Evolutionary conservation across 2,888 invertebrate genomes (phyloP).

Genomic region (Muscina levida): DNA sequence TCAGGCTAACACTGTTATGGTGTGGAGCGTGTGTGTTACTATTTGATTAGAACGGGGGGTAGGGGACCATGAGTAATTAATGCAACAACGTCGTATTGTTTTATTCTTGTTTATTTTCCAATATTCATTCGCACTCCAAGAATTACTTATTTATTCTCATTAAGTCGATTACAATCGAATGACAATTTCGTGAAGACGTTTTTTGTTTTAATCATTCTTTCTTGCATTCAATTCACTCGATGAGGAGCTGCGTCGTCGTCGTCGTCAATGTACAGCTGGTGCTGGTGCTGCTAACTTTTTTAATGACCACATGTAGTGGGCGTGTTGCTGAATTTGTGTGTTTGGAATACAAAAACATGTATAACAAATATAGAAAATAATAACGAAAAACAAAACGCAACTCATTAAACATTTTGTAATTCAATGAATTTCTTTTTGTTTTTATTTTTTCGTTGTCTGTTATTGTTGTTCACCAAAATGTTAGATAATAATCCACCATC

Average conservation of each 20-base stretch:
- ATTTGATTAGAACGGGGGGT: too few relatives aligned
- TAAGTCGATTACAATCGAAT: not conserved
- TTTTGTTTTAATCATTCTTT: slow-evolving; percentile 2
- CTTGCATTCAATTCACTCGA: too few relatives aligned
- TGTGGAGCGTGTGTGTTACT: too few relatives aligned
- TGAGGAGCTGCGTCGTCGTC: too few relatives aligned
- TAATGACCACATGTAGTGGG: slow-evolving; percentile 37
- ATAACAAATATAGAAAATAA: not conserved
- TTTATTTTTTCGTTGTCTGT: too few relatives aligned
- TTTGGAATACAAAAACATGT: slow-evolving; percentile 41
- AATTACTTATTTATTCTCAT: not conserved
- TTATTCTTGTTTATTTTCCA: too few relatives aligned
- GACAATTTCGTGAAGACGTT: not conserved
- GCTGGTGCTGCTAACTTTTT: slow-evolving; percentile 14
- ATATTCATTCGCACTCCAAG: not conserved
- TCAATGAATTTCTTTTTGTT: not conserved
- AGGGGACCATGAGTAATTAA: too few relatives aligned
- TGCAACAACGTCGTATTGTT: too few relatives aligned
- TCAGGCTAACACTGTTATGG: too few relatives aligned
- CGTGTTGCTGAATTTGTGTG: slow-evolving; percentile 48
- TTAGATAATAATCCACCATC: slow-evolving; percentile 14
- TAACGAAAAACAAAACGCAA: not conserved
- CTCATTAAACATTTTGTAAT: slow-evolving; percentile 34
- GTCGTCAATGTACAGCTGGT: slow-evolving; percentile 1
- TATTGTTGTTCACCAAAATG: too few relatives aligned